Conservation (phyloP, 2,113 vertebrate species). For the Pteruthius melanotis region DNA sequence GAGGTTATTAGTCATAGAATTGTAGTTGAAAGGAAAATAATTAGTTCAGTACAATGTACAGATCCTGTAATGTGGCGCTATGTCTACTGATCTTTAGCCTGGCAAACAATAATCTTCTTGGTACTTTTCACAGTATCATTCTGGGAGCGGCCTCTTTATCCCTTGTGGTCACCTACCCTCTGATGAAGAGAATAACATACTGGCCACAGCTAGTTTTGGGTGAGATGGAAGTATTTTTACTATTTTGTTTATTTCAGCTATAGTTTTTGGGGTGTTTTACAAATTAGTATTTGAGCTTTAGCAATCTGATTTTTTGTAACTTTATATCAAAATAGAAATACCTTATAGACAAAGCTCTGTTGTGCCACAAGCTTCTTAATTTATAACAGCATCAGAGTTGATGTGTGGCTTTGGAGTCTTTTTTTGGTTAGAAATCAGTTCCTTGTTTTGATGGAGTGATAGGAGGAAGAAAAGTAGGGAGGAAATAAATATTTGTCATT, state of each 20-base stretch:
- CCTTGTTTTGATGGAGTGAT: neutral
- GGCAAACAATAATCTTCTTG: neutral
- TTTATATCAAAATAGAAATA: neutral
- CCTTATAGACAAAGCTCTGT: neutral
- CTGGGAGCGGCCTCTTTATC: constrained; percentile 88
- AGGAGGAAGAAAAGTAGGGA: neutral
- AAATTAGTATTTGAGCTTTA: neutral
- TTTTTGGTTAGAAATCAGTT: neutral
- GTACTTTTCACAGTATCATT: constrained; percentile 75
- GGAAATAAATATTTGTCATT: neutral
- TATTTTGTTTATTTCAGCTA: neutral
- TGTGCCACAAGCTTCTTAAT: neutral
- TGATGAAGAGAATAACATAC: constrained; percentile 96
- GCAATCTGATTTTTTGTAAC: neutral
- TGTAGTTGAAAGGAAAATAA: neutral
- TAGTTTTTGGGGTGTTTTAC: neutral
- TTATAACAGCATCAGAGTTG: neutral
- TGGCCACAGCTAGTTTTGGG: constrained; percentile 93
- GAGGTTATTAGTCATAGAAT: neutral
- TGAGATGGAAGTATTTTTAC: constrained; percentile 56
- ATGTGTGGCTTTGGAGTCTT: neutral
- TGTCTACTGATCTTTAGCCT: neutral
- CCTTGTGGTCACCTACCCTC: constrained; percentile 87
- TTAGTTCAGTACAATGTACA: neutral
- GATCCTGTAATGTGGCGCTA: neutral